A percentile compares a stretch with the other conserved stretches of the same genome.
These are phyloP conservation scores for Rhinella marina DNA, from an alignment of 2,797 vertebrate genomes.

Conservation along the genomic window DNA sequence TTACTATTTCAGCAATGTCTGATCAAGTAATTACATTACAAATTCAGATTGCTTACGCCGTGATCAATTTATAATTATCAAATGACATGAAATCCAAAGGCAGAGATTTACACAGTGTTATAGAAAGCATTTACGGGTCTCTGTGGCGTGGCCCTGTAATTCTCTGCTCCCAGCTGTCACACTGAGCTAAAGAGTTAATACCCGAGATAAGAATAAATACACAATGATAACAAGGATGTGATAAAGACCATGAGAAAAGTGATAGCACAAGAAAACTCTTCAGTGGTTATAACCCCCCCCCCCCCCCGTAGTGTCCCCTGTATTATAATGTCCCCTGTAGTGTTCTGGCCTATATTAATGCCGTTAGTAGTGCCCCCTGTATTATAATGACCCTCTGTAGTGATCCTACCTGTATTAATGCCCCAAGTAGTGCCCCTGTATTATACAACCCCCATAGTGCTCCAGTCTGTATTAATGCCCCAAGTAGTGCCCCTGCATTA, in stretches of 20 bases:
- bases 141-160: not conserved
- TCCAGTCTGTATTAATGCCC: no score
- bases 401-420: no score
- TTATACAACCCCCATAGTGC: no score
- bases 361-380: no score
- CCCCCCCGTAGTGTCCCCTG: no score
- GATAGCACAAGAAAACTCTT: no score
- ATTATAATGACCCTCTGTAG: no score
- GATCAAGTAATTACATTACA: slow-evolving; percentile 61
- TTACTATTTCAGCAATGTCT: slow-evolving; percentile 38
- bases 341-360: no score
- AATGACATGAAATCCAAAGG: slow-evolving; percentile 42
- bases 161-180: not conserved
- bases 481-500: no score
- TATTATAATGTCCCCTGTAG: no score
- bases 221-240: not conserved
- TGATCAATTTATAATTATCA: slow-evolving; percentile 62
- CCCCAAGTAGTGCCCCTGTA: no score
- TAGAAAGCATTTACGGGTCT: slow-evolving; percentile 35
- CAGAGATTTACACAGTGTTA: slow-evolving; percentile 37
- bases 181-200: not conserved
- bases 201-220: not conserved
- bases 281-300: no score
- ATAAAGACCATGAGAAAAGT: not conserved
- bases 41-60: slow-evolving; percentile 47